Percentiles rank a stretch among this genome's conserved stretches.
Conservation (phyloP, 2,113 vertebrate species). For the Myocastor coypus region DNA sequence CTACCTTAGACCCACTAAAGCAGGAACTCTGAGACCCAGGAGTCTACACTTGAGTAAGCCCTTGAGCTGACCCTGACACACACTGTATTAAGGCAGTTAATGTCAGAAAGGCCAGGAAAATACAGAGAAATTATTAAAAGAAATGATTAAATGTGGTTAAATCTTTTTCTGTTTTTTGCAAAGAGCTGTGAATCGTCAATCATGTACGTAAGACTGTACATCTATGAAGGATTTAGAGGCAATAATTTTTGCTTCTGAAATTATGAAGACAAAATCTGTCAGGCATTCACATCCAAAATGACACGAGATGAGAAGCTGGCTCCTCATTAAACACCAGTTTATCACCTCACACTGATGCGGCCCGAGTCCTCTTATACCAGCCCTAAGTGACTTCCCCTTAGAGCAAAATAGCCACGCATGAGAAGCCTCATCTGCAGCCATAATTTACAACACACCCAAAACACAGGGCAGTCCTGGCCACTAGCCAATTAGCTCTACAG, state of each 20-base stretch:
- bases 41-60: not conserved
- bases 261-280: not conserved
- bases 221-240: not conserved
- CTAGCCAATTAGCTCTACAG: not conserved
- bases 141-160: not conserved
- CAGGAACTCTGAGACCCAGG: not conserved
- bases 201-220: not conserved
- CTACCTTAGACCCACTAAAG: not conserved
- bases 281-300: conserved; percentile 14
- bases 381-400: conserved; percentile 12
- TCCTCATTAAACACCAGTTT: not conserved
- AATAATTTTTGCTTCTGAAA: conserved; percentile 39
- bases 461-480: not conserved
- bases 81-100: not conserved
- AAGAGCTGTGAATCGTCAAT: not conserved
- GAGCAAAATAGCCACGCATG: not conserved
- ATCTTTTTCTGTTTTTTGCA: not conserved
- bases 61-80: not conserved
- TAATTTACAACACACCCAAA: conserved; percentile 6
- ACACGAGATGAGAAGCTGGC: not conserved
- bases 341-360: not conserved
- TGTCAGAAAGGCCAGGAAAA: not conserved
- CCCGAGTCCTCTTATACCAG: not conserved
- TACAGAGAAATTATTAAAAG: not conserved
- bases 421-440: not conserved